Base-by-base conservation (phyloP, 2,888 invertebrate genomes). In the Gisinianus flammeolus region DNA sequence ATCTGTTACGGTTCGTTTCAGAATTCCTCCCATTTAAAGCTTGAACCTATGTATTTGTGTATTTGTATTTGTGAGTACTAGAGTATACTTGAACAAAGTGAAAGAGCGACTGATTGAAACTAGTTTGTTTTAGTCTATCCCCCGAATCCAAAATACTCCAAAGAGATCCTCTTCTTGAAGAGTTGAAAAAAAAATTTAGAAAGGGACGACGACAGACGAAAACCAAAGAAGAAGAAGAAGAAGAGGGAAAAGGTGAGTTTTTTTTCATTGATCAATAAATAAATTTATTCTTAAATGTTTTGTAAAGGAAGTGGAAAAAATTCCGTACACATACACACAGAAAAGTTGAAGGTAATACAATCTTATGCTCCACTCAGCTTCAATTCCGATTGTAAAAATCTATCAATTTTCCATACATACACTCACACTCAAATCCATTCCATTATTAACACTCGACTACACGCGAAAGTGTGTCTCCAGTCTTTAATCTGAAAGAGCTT, bases 221-320 rank as follows among this genome's bases (percentile, higher is more conserved):
- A 31, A 66, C 6, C n/a, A 67, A 33, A 68, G n/a, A 24, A 10
- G 33, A 44, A 68, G 44, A 44, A 22, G 69, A 24, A 35, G 26
- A 44, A 44, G 44, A 72, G 30, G 31, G 33, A 72, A 58, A 72
- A 56, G 58, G 72, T 58, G 33, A 58, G 31, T 72, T 56, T 72
- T 31, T n/a, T 28, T 58, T 72, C 58, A 72, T 72, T 58, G 58
- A 72, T 72, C 72, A 72, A 72, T 72, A 72, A 72, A 72, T 72
- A 58, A 72, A 72, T 72, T 72, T 58, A 58, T 72, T 72, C 58
- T 72, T 72, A 72, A 72, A 72, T 72, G 72, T 72, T 72, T 58
- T 58, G 67, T 56, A 56, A 4, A 56, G 62, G 2, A 62, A 62
- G 31, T 12, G 35, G 35, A 68, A 62, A 35, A 35, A n/a, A 30